Conservation (phyloP, 35 echinoderm and acorn worm genomes). For the Heliocidaris erythrogramma region DNA sequence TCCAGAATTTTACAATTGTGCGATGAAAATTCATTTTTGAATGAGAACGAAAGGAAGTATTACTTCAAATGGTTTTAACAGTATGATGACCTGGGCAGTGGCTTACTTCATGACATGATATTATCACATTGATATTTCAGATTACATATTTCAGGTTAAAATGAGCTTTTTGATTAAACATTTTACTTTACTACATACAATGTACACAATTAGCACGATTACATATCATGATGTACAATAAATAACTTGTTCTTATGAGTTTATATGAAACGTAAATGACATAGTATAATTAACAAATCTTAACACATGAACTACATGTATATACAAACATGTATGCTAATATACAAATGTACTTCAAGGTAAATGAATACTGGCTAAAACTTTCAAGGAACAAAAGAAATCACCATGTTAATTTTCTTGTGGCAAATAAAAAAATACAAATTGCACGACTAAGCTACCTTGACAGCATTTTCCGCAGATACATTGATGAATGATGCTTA, state of each 20-base stretch:
- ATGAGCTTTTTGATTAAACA: neutral
- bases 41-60: too few relatives aligned
- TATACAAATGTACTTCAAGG: neutral
- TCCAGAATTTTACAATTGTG: too few relatives aligned
- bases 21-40: too few relatives aligned
- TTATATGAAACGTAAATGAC: neutral
- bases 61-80: too few relatives aligned
- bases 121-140: neutral
- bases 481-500: neutral
- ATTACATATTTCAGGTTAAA: neutral
- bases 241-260: neutral
- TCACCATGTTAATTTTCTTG: neutral
- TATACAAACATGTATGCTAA: slow-evolving; percentile 3
- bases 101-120: neutral
- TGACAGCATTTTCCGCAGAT: neutral
- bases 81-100: too few relatives aligned
- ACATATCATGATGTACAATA: neutral
- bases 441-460: neutral
- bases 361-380: neutral
- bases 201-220: neutral
- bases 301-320: neutral
- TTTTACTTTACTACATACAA: neutral
- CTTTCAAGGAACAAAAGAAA: neutral
- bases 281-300: neutral
- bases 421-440: neutral